Percentiles rank a stretch among this genome's conserved stretches.
phyloP scores from a whole-genome alignment of 2,797 vertebrate genomes.

The Microhierax caerulescens region DNA sequence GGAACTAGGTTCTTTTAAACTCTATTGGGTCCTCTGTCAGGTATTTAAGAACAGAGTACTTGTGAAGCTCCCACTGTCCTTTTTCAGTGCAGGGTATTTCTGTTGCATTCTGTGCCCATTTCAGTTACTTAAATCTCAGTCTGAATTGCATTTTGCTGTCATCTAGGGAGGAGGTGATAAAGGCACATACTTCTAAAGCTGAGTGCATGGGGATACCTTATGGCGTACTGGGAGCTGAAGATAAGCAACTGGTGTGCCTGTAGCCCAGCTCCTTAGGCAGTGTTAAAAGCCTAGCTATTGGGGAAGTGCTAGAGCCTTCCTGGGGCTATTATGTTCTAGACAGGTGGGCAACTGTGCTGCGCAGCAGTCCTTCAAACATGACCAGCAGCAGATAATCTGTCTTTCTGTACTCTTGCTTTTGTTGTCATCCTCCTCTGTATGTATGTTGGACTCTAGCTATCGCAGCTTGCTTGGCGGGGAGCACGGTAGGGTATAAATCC shows the following conservation, averaged over 20 bases:
- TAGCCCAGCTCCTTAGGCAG: not conserved
- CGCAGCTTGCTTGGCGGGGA: not conserved
- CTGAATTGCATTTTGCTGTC: not conserved
- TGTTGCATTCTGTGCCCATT: not conserved
- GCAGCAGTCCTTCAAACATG: not conserved
- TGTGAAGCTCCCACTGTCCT: not conserved
- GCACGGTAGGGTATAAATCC: not conserved
- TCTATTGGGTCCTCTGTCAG: not conserved
- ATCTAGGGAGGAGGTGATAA: not conserved
- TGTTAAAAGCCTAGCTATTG: not conserved
- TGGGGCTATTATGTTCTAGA: not conserved
- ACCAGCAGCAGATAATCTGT: not conserved
- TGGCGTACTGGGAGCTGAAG: not conserved
- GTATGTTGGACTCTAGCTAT: not conserved
- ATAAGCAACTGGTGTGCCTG: not conserved
- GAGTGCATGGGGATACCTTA: not conserved
- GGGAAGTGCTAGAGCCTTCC: not conserved
- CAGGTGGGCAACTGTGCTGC: not conserved
- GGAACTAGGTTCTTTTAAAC: not conserved
- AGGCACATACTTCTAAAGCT: not conserved
- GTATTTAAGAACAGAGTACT: not conserved
- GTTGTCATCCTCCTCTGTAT: not conserved
- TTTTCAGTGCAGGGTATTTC: not conserved
- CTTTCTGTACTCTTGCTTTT: not conserved
- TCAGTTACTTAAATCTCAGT: not conserved